Evolutionary conservation across 1,140 invertebrate genomes (phyloP).

Genomic region (Aporrectodea caliginosa): DNA sequence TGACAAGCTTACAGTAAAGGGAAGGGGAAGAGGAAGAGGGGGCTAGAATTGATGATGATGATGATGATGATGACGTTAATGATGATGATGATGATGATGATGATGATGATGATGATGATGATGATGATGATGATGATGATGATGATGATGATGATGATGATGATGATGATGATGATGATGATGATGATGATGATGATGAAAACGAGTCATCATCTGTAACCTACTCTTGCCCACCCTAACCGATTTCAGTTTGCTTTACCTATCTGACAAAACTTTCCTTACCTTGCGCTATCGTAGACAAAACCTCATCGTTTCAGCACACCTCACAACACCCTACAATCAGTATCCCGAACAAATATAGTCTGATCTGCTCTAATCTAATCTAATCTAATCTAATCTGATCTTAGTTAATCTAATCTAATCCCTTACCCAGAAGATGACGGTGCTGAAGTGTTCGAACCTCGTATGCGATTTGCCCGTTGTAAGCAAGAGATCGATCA

Average conservation of each 20-base stretch:
- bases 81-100: constrained; percentile 2
- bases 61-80: not conserved
- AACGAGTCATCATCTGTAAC: too few relatives aligned
- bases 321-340: too few relatives aligned
- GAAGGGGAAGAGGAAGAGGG: too few relatives aligned
- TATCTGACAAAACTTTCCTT: too few relatives aligned
- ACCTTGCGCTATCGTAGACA: too few relatives aligned
- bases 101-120: constrained; percentile 2
- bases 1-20: not conserved
- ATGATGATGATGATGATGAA: not conserved
- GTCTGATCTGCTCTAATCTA: too few relatives aligned
- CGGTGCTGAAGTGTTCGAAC: constrained; percentile 35
- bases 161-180: constrained; percentile 2
- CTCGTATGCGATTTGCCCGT: constrained; percentile 73
- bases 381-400: too few relatives aligned
- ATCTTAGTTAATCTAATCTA: too few relatives aligned
- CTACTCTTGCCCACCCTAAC: too few relatives aligned
- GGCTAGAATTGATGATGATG: not conserved
- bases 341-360: too few relatives aligned
- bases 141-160: constrained; percentile 2
- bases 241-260: too few relatives aligned
- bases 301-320: too few relatives aligned
- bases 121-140: constrained; percentile 3
- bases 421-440: constrained; percentile 40
- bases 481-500: constrained; percentile 75